A percentile compares a stretch with the other conserved stretches of the same genome.
Evolutionary conservation across 2,113 vertebrate genomes (phyloP).

Genomic region (Falcunculus frontatus): DNA sequence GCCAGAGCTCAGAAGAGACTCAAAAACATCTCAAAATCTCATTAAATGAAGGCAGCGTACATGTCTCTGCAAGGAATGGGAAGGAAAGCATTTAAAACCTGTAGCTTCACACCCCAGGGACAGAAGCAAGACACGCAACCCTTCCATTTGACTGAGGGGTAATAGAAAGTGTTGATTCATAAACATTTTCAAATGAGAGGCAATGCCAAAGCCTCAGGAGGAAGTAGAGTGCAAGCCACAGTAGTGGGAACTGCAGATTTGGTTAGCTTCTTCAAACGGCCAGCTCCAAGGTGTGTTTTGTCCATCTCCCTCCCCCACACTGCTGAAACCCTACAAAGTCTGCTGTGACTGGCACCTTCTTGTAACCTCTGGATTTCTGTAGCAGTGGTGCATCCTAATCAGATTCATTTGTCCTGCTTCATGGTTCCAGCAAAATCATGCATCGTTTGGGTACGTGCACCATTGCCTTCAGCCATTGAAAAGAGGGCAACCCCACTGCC

Average conservation of each 20-base stretch:
- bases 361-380: not conserved
- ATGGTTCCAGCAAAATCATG: not conserved
- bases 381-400: not conserved
- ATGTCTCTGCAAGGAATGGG: not conserved
- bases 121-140: fast-evolving
- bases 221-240: not conserved
- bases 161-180: not conserved
- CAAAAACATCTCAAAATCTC: not conserved
- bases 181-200: not conserved
- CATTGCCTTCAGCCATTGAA: not conserved
- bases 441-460: too few relatives aligned
- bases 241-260: not conserved
- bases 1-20: not conserved
- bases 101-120: not conserved
- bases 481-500: not conserved
- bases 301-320: fast-evolving
- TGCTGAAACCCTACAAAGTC: not conserved
- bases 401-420: not conserved
- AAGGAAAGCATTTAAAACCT: not conserved
- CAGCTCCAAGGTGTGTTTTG: not conserved
- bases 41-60: not conserved
- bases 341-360: not conserved
- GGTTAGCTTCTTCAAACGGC: not conserved
- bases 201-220: not conserved
- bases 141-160: not conserved